These are phyloP conservation scores for Trogon surrucura DNA, from an alignment of 2,113 vertebrate genomes.

Conservation along the genomic window DNA sequence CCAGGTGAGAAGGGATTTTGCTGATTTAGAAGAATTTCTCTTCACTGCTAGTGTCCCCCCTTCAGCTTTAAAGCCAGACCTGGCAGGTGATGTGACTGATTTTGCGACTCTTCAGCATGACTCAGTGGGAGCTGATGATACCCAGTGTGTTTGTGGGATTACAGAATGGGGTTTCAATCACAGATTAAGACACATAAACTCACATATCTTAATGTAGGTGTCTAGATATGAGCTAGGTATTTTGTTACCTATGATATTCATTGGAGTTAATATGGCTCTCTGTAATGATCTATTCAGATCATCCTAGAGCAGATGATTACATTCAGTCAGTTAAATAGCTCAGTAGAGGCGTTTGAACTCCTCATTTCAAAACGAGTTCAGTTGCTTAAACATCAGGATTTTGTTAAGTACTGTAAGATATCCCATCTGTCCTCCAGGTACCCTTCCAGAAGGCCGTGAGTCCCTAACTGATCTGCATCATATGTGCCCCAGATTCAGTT, in stretches of 20 bases:
- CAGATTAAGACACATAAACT: background rate
- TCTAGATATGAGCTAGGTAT: background rate
- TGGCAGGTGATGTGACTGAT: background rate
- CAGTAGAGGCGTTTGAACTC: background rate
- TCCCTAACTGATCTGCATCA: background rate
- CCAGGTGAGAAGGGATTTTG: constrained; percentile 85
- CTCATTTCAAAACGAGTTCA: background rate
- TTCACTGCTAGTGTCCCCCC: background rate
- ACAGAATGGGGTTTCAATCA: background rate
- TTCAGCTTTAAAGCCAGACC: background rate
- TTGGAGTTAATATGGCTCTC: background rate
- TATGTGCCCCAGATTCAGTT: background rate
- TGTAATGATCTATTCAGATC: background rate
- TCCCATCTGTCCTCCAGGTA: background rate
- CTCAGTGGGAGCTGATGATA: background rate
- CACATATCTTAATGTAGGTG: background rate
- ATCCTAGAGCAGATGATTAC: background rate
- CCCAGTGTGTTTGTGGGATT: background rate
- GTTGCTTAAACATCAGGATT: background rate
- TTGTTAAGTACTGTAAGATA: background rate
- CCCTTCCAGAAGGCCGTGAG: background rate
- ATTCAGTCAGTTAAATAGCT: background rate
- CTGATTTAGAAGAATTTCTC: background rate
- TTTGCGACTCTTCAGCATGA: background rate
- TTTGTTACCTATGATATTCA: background rate